Conservation (phyloP, 2,113 vertebrate genomes). For the Aphyosemion australe region DNA sequence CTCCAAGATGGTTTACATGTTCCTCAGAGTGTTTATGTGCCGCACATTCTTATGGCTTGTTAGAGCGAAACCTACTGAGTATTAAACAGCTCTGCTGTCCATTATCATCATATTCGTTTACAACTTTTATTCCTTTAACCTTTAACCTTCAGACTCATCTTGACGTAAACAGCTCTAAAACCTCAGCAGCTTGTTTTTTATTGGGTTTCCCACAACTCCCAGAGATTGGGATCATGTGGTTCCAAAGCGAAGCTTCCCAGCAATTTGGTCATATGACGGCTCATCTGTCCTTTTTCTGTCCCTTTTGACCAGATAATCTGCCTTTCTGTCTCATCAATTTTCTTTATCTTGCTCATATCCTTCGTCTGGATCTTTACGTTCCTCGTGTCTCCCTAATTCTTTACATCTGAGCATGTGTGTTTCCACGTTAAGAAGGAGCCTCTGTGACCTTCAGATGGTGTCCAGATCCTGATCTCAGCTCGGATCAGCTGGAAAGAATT, state of each 20-base stretch:
- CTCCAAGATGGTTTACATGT: conserved; percentile 58
- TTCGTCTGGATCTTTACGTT: conserved; percentile 30
- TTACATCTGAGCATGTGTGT: conserved; percentile 7
- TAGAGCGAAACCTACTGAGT: conserved; percentile 37
- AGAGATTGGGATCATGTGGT: conserved; percentile 40
- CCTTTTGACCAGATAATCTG: conserved; percentile 45
- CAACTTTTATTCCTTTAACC: conserved; percentile 28
- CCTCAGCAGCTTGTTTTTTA: neutral
- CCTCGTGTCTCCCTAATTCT: conserved; percentile 7
- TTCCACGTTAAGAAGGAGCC: too few relatives aligned
- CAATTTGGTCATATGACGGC: conserved; percentile 50
- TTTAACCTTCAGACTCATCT: conserved; percentile 15
- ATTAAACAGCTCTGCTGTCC: conserved; percentile 8
- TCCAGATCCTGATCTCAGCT: too few relatives aligned
- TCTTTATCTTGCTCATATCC: conserved; percentile 53
- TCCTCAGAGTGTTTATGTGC: conserved; percentile 54
- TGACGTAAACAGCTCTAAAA: neutral
- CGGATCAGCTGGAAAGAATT: too few relatives aligned
- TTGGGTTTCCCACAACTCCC: conserved; percentile 28
- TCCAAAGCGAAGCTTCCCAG: conserved; percentile 52
- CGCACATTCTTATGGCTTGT: conserved; percentile 58
- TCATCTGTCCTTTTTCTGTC: conserved; percentile 25
- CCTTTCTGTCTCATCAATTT: conserved; percentile 43
- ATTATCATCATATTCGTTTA: conserved; percentile 4
- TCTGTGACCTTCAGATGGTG: too few relatives aligned